Base-by-base conservation (phyloP, 2,797 vertebrate genomes). In the Pogoniulus pusillus region DNA sequence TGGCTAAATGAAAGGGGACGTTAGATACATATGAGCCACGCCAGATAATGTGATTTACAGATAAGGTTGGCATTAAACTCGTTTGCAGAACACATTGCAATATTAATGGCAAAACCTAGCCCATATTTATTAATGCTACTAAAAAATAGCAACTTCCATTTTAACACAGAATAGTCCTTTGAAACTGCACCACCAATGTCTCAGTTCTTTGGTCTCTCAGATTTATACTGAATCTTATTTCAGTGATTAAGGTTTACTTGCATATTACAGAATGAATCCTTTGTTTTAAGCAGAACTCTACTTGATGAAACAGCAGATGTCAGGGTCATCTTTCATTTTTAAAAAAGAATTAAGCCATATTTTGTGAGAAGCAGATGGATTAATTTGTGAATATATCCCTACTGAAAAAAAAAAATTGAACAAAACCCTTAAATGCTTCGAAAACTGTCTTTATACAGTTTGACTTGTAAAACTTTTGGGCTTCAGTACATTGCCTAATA, bases 341-440 rank as follows among this genome's bases (percentile, higher is more conserved):
- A n/a, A 94, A 96, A 24, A 90, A 97, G 83, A 97, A 96, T 96
- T 97, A 98, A 98, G 97, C 97, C 97, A 98, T 98, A 98, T 97
- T 97, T 97, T 97, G 88, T 96, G 96, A 96, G 93, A 94, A 89
- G 91, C 91, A 55, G 95, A 96, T 96, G 59, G 87, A 96, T 96
- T 96, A 96, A 97, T 96, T 97, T 97, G 89, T 97, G 91, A 95
- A 85, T 95, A 92, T 89, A 94, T 94, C 81, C 90, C 93, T 92
- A 93, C 22, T 93, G 83, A 93, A 96, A 97, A 96, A 96, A 91
- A 59, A 84, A 96, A 94, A 89, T 74, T 93, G 75, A 94, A 91
- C 47, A 83, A 34, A 93, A 92, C 89, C 22, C 22, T 73, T 85
- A 91, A 87, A 91, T 54, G 16, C 96, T 97, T 96, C 85, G 95